Base-by-base conservation (phyloP, 2,113 vertebrate genomes). In the Clinocottus analis region DNA sequence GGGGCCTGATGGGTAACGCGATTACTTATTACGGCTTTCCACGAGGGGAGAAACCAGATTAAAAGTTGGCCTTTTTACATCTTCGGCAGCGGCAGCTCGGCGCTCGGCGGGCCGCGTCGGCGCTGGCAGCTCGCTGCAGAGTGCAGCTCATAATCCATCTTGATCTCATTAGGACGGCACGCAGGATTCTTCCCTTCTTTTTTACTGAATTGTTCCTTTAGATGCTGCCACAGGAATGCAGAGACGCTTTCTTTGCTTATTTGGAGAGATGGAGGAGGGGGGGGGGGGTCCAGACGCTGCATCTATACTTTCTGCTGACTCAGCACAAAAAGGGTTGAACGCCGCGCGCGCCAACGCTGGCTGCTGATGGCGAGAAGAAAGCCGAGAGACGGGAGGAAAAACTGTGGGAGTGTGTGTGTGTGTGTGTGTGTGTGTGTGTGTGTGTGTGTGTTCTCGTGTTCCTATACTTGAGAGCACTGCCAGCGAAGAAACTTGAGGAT, bases 61-160 rank as follows among this genome's bases (percentile, higher is more conserved):
- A 90, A 91, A 90, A 90, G 85, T 87, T 89, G 89, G 80, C 89
- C 90, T 90, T 91, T n/a, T 89, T 80, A 85, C 87, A 85, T 90
- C 62, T 87, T 39, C 31, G 72, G 59, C 59, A 85, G 37, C 82
- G 77, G 89, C 87, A 56, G 72, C 72, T 73, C 53, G 10, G 81
- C 35, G 25, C 78, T 63, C 66, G 75, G 71, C 51, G 56, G 83
- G 80, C 76, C 33, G 1, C 73, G 89, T 82, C 83, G 78, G 81
- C 85, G 69, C 65, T 90, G 86, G 84, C 91, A 77, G 85, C 83
- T 68, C 60, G 3, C 87, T 59, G 85, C 80, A 75, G 77, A 89
- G 83, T 79, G 75, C 84, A 76, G 81, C 84, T 85, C 80, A 74
- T 89, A 86, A 91, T 91, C 86, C 92, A 92, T 91, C 89, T 92